Conservation (phyloP, 1,140 invertebrate species). For the Maniola jurtina region DNA sequence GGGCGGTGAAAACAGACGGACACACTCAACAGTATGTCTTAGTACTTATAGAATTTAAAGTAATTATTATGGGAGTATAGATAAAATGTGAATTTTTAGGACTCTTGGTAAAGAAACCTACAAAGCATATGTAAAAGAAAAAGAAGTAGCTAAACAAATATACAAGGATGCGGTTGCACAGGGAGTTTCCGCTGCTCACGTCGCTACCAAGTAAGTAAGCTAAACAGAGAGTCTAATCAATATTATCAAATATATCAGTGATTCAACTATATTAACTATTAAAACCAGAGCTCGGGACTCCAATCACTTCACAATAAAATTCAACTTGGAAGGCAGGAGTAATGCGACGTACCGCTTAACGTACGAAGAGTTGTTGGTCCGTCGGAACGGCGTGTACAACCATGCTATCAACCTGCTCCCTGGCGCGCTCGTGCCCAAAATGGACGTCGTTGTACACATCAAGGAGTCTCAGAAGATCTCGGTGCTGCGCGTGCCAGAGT, state of each 20-base stretch:
- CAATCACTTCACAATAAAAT: constrained; percentile 81
- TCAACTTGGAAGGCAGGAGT: constrained; percentile 81
- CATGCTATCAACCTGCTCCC: constrained; percentile 82
- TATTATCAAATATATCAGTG: not conserved
- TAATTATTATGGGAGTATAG: not conserved
- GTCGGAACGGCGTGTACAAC: constrained; percentile 81
- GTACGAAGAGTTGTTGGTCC: constrained; percentile 82
- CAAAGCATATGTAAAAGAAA: constrained; percentile 68
- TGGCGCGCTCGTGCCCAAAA: constrained; percentile 78
- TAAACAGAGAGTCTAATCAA: not conserved
- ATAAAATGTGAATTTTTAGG: constrained; percentile 37
- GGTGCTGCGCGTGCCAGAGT: constrained; percentile 78
- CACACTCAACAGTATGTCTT: too few relatives aligned
- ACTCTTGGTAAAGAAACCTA: constrained; percentile 63
- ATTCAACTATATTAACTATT: not conserved
- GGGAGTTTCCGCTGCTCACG: constrained; percentile 82
- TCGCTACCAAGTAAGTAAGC: constrained; percentile 74
- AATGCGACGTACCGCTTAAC: constrained; percentile 82
- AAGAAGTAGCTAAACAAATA: constrained; percentile 81
- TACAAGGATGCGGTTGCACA: constrained; percentile 81
- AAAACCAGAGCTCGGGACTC: constrained; percentile 80
- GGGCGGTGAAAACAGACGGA: too few relatives aligned
- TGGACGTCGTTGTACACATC: constrained; percentile 80
- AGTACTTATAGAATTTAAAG: too few relatives aligned
- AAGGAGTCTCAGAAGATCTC: constrained; percentile 80